These are phyloP conservation scores for Sylvicola fuscatus DNA, from an alignment of 2,888 invertebrate genomes.

Conservation along the genomic window DNA sequence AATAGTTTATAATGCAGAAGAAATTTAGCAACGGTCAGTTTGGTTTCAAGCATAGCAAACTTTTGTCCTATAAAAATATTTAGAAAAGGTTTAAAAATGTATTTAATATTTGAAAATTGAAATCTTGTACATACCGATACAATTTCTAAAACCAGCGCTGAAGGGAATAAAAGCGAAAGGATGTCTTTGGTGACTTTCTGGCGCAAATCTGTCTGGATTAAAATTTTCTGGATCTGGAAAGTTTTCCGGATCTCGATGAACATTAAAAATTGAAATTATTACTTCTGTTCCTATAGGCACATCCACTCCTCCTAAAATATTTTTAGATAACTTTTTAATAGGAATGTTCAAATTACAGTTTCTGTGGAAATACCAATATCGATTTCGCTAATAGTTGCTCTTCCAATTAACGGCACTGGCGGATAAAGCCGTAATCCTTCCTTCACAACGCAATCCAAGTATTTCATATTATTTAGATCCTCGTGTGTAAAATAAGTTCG, in stretches of 20 bases:
- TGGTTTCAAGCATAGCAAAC: conserved; percentile 23
- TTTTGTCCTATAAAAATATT: conserved; percentile 15
- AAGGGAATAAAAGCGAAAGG: conserved; percentile 24
- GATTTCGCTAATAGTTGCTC: conserved; percentile 18
- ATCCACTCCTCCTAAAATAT: not conserved
- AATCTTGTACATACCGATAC: conserved; percentile 12
- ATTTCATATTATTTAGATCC: conserved; percentile 17
- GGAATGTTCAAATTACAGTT: too few relatives aligned
- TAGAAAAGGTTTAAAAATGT: not conserved
- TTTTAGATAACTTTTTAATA: too few relatives aligned
- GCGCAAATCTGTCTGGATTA: conserved; percentile 22
- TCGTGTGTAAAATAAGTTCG: conserved; percentile 7
- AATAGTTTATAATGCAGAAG: conserved; percentile 9
- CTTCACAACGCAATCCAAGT: conserved; percentile 22
- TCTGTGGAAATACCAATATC: conserved; percentile 17
- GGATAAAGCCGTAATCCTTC: conserved; percentile 22
- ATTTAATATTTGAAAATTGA: not conserved
- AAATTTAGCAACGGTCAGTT: conserved; percentile 19
- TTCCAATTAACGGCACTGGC: conserved; percentile 20
- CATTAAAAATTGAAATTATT: conserved; percentile 4
- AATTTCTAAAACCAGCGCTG: conserved; percentile 23
- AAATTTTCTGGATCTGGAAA: conserved; percentile 18
- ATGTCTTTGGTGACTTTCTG: conserved; percentile 17
- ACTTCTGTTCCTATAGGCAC: conserved; percentile 3
- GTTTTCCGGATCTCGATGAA: conserved; percentile 13